Conservation (phyloP, 2,113 vertebrate species). For the Cephalopholis sonnerati region DNA sequence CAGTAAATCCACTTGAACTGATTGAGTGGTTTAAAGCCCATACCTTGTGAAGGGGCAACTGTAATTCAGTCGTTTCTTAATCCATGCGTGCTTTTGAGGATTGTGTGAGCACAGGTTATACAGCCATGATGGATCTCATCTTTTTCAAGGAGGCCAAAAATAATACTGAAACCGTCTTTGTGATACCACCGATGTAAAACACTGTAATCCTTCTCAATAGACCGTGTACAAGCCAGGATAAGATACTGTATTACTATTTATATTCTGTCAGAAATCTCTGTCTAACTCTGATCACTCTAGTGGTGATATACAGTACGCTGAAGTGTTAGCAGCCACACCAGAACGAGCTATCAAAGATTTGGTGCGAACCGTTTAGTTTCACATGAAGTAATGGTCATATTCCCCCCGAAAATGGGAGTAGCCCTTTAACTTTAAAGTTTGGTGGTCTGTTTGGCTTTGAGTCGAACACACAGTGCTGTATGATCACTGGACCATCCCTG, state of each 20-base stretch:
- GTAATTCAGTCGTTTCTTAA: neutral
- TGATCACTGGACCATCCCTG: conserved; percentile 11
- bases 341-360: too few relatives aligned
- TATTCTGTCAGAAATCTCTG: too few relatives aligned
- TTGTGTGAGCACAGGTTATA: neutral
- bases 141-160: neutral
- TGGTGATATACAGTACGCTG: neutral
- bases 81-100: neutral
- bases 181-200: neutral
- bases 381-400: neutral
- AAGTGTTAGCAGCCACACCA: neutral
- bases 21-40: neutral
- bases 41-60: neutral
- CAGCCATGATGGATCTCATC: neutral
- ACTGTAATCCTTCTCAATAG: neutral
- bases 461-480: neutral
- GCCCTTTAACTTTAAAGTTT: neutral
- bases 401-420: neutral
- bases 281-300: too few relatives aligned
- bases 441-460: neutral
- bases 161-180: neutral
- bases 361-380: too few relatives aligned
- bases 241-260: neutral
- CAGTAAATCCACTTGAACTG: neutral
- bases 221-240: neutral